These are phyloP conservation scores for Chlorops oryzae DNA, from an alignment of 1,140 invertebrate genomes.

Conservation along the genomic window DNA sequence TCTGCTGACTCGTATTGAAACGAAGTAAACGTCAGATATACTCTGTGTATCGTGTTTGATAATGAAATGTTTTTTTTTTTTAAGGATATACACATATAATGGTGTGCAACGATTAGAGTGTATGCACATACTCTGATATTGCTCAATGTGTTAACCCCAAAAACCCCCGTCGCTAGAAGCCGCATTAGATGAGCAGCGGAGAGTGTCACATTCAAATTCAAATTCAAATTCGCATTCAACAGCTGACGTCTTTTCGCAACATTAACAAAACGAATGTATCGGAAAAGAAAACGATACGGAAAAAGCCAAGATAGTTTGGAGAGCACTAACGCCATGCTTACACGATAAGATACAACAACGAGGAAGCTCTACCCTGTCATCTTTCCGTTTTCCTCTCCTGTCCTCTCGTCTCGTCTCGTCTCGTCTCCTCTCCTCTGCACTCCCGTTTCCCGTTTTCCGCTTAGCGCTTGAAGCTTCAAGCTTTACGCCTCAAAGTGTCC, in stretches of 20 bases:
- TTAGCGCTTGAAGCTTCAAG: not conserved
- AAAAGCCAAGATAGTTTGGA: slow-evolving; percentile 8
- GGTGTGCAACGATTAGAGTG: no score
- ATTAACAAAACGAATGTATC: slow-evolving; percentile 43
- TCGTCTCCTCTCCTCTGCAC: not conserved
- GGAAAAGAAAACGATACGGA: slow-evolving; percentile 38
- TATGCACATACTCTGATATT: no score
- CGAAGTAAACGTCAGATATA: no score
- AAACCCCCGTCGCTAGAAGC: no score
- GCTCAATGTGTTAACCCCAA: no score
- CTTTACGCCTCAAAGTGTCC: slow-evolving; percentile 30
- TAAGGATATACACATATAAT: no score
- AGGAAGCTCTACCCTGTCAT: not conserved
- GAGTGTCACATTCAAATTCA: slow-evolving; percentile 9
- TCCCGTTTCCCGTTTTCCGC: not conserved
- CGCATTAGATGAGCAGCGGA: no score
- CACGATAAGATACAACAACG: not conserved
- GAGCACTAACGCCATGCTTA: not conserved
- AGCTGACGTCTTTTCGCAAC: slow-evolving; percentile 29
- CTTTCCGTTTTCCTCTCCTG: not conserved
- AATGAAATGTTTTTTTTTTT: no score
- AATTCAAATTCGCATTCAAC: not conserved
- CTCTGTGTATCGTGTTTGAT: no score
- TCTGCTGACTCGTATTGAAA: no score
- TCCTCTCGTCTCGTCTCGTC: not conserved